Conservation (phyloP, 1,140 invertebrate species). For the Heliconius melpomene region DNA sequence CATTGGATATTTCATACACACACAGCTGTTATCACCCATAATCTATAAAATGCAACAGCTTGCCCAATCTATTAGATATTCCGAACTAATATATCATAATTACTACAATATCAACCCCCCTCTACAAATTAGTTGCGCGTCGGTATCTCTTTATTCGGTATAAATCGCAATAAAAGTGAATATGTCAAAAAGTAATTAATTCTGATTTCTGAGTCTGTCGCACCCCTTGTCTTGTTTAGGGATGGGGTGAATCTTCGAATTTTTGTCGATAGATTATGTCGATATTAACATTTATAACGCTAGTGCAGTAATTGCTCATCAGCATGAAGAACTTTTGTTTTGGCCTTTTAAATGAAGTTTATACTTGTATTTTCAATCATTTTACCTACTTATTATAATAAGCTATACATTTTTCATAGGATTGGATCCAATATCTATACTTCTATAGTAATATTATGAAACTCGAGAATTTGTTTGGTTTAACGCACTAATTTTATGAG, state of each 20-base stretch:
- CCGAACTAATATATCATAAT: constrained; percentile 25
- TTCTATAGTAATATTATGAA: no score
- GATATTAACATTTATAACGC: not conserved
- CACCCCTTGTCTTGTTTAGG: constrained; percentile 56
- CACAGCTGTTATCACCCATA: not conserved
- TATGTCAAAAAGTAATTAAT: constrained; percentile 77
- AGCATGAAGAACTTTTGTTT: not conserved
- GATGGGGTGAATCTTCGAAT: constrained; percentile 41
- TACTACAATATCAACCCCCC: constrained; percentile 22
- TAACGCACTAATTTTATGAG: no score
- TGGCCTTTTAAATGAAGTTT: not conserved
- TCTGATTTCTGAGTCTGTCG: constrained; percentile 45
- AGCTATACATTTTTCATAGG: no score
- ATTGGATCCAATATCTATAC: no score
- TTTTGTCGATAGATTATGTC: constrained; percentile 30
- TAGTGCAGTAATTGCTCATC: no score
- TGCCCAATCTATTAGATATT: constrained; percentile 19
- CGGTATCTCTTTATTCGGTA: constrained; percentile 56
- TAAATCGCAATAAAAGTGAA: constrained; percentile 75
- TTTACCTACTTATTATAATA: no score
- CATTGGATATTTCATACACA: no score
- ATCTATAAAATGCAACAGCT: constrained; percentile 5
- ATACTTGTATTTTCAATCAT: no score
- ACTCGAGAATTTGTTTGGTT: no score
- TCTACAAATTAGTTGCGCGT: constrained; percentile 41